Percentiles rank a stretch among this genome's conserved stretches.
Evolutionary conservation across 2,113 vertebrate species (phyloP).

Genomic region (Lepidothrix coronata): DNA sequence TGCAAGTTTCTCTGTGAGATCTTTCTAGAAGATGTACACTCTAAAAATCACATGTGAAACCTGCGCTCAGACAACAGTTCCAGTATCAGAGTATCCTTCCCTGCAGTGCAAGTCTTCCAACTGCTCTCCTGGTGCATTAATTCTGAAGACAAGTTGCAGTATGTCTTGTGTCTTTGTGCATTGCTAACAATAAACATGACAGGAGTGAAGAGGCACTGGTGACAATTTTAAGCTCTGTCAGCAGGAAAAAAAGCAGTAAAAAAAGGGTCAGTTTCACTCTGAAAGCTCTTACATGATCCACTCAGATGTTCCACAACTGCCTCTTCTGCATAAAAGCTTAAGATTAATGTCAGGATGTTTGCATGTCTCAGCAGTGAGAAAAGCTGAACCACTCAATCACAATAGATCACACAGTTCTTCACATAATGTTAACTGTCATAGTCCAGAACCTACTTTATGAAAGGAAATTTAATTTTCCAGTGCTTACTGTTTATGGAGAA

Average conservation of each 20-base stretch:
- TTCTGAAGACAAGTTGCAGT: background rate
- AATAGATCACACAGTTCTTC: background rate
- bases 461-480: background rate
- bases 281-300: background rate
- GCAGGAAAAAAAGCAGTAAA: background rate
- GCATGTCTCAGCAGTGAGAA: background rate
- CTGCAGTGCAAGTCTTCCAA: background rate
- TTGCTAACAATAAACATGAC: background rate
- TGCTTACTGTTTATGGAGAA: background rate
- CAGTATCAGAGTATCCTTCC: background rate
- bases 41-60: background rate
- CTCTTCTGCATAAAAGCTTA: background rate
- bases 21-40: background rate
- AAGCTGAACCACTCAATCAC: rapidly evolving
- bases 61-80: background rate
- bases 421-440: background rate
- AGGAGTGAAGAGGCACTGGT: background rate
- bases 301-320: background rate
- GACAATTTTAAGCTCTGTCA: background rate
- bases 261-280: background rate
- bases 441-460: background rate
- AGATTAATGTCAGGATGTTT: background rate
- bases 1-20: background rate
- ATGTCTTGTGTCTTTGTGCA: background rate
- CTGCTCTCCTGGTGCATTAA: background rate